Conservation (phyloP, 2,113 vertebrate species). For the Notarius lentiginosus region DNA sequence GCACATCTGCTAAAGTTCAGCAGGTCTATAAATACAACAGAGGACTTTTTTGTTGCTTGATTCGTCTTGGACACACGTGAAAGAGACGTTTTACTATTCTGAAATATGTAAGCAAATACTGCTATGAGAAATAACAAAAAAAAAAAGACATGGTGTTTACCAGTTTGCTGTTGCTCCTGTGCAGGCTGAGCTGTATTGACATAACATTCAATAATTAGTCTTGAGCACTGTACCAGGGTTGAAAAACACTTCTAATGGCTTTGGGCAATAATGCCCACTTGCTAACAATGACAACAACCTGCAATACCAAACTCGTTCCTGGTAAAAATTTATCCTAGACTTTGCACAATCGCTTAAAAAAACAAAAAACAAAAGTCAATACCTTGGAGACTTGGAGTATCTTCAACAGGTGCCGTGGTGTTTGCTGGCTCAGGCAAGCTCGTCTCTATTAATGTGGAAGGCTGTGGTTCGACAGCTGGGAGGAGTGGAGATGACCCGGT, state of each 20-base stretch:
- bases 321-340: neutral
- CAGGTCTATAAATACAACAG: neutral
- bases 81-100: too few relatives aligned
- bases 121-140: neutral
- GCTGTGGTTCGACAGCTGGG: constrained; percentile 34
- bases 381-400: constrained; percentile 61
- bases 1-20: neutral
- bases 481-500: constrained; percentile 48
- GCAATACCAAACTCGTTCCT: neutral
- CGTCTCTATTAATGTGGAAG: constrained; percentile 48
- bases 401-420: constrained; percentile 49
- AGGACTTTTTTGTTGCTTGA: neutral
- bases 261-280: neutral
- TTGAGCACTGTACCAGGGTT: neutral
- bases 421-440: constrained; percentile 44
- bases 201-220: neutral
- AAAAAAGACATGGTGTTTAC: constrained; percentile 52
- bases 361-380: constrained; percentile 20
- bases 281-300: neutral
- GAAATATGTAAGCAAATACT: neutral
- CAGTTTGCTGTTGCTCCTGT: constrained; percentile 66
- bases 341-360: neutral
- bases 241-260: neutral
- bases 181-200: constrained; percentile 54
- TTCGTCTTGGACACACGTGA: neutral